Evolutionary conservation across 2,113 vertebrate species (phyloP), one percentile per base, ranked within the genome.

Genomic region (Sinocyclocheilus anshuiensis): DNA sequence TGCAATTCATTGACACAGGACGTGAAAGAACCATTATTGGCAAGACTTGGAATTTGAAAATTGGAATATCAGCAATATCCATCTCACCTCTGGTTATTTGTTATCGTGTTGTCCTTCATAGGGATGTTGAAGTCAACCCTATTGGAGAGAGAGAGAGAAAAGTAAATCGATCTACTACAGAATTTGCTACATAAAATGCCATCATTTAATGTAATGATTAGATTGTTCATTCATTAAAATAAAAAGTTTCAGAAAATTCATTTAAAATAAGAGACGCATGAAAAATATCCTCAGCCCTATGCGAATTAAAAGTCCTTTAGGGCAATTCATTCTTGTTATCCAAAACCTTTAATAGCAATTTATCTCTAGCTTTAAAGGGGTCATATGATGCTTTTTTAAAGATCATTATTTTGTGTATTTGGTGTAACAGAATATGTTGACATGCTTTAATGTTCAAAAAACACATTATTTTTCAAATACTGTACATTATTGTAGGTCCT

Each of bases 71-170:
- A 39, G n/a, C 8, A 45, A 16, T 20, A 4, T 6, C 18, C n/a
- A 61, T 80, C 88, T 95, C 91, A 99, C 98, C 98, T 98, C 94
- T 99, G 98, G 94, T 97, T 99, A 93, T 99, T 99, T 39, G 97
- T 99, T 94, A 99, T 99, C 69, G 96, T 89, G 87, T 98, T 95
- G 93, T 98, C 96, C 93, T 99, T 99, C 97, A 99, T 99, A 29
- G 98, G 98, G 87, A 99, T 97, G 63, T 99, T 99, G 94, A 99
- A 99, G 90, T 99, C 98, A 71, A 99, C 98, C 91, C 98, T 98
- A 90, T 50, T 91, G 88, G 55, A 91, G 33, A 91, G 75, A 90
- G 75, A 90, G 26, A 26, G 61, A 76, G 18, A 67, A 16, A 20
- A 71, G 81, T 26, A 76, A 36, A 57, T 39, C 1, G 1, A 11